phyloP scores from a whole-genome alignment of 2,113 vertebrate genomes.

The Leucosticte australis region DNA sequence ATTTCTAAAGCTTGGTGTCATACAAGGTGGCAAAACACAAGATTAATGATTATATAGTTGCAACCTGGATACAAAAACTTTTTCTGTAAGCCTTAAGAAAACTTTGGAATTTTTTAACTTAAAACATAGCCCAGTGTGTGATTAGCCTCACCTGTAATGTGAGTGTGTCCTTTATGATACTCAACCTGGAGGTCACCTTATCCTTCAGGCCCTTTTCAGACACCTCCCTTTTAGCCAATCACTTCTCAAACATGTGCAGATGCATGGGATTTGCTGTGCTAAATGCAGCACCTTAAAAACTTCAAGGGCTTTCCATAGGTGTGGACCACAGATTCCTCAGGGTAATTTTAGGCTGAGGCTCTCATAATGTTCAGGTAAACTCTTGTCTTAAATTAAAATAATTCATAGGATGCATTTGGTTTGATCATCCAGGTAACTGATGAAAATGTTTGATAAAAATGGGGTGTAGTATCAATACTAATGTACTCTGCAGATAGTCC shows the following conservation, averaged over 20 bases:
- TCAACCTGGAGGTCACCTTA: background rate
- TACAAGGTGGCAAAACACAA: background rate
- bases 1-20: background rate
- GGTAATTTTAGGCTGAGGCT: background rate
- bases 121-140: background rate
- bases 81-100: background rate
- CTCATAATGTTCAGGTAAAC: background rate
- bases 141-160: background rate
- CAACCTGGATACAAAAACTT: background rate
- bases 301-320: background rate
- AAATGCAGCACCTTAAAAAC: background rate
- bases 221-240: background rate
- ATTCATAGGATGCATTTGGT: background rate
- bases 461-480: background rate
- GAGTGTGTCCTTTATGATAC: background rate
- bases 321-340: background rate
- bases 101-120: background rate
- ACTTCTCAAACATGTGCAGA: background rate
- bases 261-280: background rate
- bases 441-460: background rate
- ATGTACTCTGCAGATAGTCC: background rate
- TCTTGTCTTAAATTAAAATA: background rate
- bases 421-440: background rate
- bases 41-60: background rate
- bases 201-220: background rate